Percentiles rank a stretch among this genome's conserved stretches.
Conservation (phyloP, 2,888 invertebrate genomes). For the Idaea aversata region DNA sequence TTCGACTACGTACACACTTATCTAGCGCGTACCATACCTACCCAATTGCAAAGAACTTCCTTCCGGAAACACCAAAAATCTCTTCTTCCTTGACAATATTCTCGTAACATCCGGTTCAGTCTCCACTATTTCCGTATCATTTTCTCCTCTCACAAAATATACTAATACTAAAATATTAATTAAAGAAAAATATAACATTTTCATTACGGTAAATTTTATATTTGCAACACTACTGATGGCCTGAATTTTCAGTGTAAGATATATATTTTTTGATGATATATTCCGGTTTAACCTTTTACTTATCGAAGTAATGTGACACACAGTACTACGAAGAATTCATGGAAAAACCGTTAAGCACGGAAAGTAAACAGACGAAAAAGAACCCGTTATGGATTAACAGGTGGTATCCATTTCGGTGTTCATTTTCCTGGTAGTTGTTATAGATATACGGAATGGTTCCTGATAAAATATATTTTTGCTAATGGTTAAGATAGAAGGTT, state of each 20-base stretch:
- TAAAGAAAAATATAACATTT: not conserved
- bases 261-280: not conserved
- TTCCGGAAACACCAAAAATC: conserved; percentile 81
- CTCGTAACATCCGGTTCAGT: conserved; percentile 31
- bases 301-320: not conserved
- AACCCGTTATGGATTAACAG: conserved; percentile 40
- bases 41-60: conserved; percentile 82
- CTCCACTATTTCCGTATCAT: conserved; percentile 26
- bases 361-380: conserved; percentile 34
- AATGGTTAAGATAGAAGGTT: not conserved
- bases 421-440: not conserved
- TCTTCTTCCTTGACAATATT: conserved; percentile 74
- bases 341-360: conserved; percentile 43
- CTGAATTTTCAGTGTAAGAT: not conserved
- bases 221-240: not conserved
- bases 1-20: too few relatives aligned
- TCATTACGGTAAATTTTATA: not conserved
- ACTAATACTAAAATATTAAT: conserved; percentile 8
- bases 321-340: not conserved
- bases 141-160: conserved; percentile 21
- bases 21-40: conserved; percentile 38
- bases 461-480: not conserved
- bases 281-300: not conserved
- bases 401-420: not conserved
- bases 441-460: not conserved